Evolutionary conservation across 2,797 vertebrate species (phyloP).

Genomic region (Dendrocincla tyrannina): DNA sequence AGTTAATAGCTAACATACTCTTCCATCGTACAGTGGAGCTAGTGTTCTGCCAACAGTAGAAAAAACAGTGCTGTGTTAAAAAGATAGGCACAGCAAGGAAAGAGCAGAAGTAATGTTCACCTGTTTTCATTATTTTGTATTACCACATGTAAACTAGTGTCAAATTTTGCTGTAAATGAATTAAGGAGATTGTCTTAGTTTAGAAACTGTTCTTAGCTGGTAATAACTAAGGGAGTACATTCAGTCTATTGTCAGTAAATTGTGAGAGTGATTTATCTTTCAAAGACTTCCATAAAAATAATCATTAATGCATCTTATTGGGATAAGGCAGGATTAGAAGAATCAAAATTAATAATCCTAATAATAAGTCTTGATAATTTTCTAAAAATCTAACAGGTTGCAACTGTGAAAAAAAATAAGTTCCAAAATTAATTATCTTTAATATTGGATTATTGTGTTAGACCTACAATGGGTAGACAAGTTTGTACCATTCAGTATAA

Average conservation of each 20-base stretch:
- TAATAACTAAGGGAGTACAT: background rate
- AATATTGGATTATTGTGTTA: background rate
- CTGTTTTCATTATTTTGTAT: background rate
- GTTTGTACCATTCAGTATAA: background rate
- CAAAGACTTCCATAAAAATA: background rate
- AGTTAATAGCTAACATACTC: background rate
- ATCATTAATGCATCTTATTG: background rate
- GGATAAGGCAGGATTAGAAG: background rate
- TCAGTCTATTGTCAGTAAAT: background rate
- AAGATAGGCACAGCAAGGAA: background rate
- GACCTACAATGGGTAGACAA: background rate
- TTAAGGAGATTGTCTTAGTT: background rate
- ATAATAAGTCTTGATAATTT: background rate
- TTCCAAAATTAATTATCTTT: background rate
- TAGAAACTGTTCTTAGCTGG: conserved; percentile 17
- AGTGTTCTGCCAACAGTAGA: background rate
- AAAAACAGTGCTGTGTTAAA: background rate
- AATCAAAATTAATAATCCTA: background rate
- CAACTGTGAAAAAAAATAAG: background rate
- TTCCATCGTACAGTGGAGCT: background rate
- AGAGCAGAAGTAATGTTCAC: background rate
- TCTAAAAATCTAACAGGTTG: background rate
- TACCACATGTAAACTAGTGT: background rate
- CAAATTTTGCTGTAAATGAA: background rate
- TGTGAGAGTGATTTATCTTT: conserved; percentile 2